Percentiles rank a stretch among this genome's conserved stretches.
Evolutionary conservation across 1,140 invertebrate species (phyloP).

Genomic region (Diabrotica undecimpunctata): DNA sequence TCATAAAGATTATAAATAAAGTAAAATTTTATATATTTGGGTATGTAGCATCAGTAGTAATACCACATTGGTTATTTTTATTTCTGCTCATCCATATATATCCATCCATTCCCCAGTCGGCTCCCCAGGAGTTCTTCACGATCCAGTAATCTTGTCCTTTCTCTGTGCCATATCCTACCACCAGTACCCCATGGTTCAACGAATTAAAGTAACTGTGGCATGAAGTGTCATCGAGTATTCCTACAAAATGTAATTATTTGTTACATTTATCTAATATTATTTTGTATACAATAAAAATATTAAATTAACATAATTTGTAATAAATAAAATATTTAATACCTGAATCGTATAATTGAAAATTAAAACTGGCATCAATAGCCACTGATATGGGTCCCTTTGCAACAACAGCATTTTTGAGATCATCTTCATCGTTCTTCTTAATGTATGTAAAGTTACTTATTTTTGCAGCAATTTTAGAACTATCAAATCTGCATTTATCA

Average conservation of each 20-base stretch:
- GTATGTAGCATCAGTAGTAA: background rate
- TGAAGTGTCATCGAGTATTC: conserved; percentile 51
- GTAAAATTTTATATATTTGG: too few species aligned
- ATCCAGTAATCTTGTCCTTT: conserved; percentile 33
- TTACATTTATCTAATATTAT: too few species aligned
- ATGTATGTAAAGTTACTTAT: too few species aligned
- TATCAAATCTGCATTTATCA: background rate
- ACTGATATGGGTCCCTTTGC: conserved; percentile 83
- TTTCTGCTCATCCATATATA: too few species aligned
- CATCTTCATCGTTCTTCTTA: too few species aligned
- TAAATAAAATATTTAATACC: conserved; percentile 11
- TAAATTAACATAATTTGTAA: too few species aligned
- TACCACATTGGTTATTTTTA: conserved; percentile 21
- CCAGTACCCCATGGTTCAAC: conserved; percentile 36
- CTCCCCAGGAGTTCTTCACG: conserved; percentile 38
- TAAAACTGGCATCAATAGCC: conserved; percentile 81
- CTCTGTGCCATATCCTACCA: conserved; percentile 33
- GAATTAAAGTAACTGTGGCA: conserved; percentile 8
- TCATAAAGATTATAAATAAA: too few species aligned
- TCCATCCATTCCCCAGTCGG: background rate
- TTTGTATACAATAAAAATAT: too few species aligned
- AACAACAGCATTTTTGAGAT: conserved; percentile 46
- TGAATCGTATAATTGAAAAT: conserved; percentile 26
- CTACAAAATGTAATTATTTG: conserved; percentile 44
- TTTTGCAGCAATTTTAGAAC: conserved; percentile 57